Conservation (phyloP, 2,113 vertebrate genomes). For the Spea multiplicata region DNA sequence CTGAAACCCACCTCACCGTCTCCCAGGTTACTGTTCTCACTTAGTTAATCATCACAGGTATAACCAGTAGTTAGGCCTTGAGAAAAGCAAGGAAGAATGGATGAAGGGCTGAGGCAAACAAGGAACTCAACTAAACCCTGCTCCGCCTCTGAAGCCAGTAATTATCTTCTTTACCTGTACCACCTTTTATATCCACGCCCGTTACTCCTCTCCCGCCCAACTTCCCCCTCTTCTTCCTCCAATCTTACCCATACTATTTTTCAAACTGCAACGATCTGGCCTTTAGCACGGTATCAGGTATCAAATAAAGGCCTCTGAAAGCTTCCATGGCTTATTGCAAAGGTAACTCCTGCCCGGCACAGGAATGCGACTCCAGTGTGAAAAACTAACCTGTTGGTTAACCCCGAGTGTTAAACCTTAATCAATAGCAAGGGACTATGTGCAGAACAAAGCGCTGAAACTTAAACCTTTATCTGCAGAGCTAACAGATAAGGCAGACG, state of each 20-base stretch:
- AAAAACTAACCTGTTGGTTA: slow-evolving; percentile 71
- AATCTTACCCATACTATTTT: slow-evolving; percentile 41
- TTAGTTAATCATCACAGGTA: slow-evolving; percentile 92
- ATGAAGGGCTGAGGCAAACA: slow-evolving; percentile 59
- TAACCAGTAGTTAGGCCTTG: slow-evolving; percentile 75
- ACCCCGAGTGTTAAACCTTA: slow-evolving; percentile 78
- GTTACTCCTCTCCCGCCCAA: slow-evolving; percentile 42
- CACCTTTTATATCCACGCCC: slow-evolving; percentile 49
- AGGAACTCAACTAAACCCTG: slow-evolving; percentile 51
- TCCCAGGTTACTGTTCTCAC: slow-evolving; percentile 75
- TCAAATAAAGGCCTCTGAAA: slow-evolving; percentile 57
- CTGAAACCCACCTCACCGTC: slow-evolving; percentile 77
- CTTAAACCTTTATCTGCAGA: slow-evolving; percentile 71
- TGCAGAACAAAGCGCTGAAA: slow-evolving; percentile 82
- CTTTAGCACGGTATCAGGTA: slow-evolving; percentile 57
- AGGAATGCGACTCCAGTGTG: slow-evolving; percentile 71
- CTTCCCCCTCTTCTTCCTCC: slow-evolving; percentile 34
- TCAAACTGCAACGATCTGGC: slow-evolving; percentile 49
- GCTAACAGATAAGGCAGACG: slow-evolving; percentile 61
- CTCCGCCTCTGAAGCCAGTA: slow-evolving; percentile 42
- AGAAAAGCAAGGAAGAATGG: slow-evolving; percentile 59
- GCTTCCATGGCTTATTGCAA: slow-evolving; percentile 53
- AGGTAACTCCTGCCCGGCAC: slow-evolving; percentile 66
- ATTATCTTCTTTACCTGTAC: slow-evolving; percentile 48
- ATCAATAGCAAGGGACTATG: slow-evolving; percentile 78